A percentile compares a stretch with the other conserved stretches of the same genome.
Conservation (phyloP, 1,140 invertebrate genomes). For the Drosophila paulistorum region DNA sequence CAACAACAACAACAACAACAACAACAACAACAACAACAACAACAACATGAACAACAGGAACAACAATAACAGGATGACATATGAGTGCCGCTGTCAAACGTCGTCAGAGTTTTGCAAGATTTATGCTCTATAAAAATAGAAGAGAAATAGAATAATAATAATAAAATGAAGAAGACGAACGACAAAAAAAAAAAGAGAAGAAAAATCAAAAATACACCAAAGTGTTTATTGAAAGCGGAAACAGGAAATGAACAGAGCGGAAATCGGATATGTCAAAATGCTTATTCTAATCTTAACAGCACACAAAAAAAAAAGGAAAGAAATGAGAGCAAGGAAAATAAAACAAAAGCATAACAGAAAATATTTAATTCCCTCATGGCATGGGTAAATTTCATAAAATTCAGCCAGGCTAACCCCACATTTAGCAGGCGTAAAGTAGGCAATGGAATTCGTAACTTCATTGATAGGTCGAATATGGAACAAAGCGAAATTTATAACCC, state of each 20-base stretch:
- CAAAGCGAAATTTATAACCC: no score
- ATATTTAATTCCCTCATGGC: no score
- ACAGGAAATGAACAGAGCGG: conserved; percentile 1
- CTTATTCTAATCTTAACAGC: not conserved
- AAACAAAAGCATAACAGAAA: not conserved
- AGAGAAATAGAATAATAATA: conserved; percentile 11
- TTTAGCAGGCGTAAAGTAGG: no score
- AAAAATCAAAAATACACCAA: not conserved
- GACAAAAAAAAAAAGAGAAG: no score
- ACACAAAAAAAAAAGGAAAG: not conserved
- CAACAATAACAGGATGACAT: conserved; percentile 43
- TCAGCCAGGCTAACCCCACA: no score
- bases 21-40: not conserved
- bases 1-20: not conserved
- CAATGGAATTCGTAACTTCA: no score
- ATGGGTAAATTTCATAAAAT: no score
- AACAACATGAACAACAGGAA: conserved; percentile 4
- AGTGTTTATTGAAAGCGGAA: conserved; percentile 6
- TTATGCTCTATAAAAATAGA: conserved; percentile 38
- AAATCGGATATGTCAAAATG: conserved; percentile 7
- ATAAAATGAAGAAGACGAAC: not conserved
- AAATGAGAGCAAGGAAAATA: not conserved
- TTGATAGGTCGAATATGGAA: no score
- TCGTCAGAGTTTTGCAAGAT: conserved; percentile 46
- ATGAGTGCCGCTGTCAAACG: conserved; percentile 58